These are phyloP conservation scores for Drosophila guanche DNA, from an alignment of 1,140 invertebrate species.

Conservation along the genomic window DNA sequence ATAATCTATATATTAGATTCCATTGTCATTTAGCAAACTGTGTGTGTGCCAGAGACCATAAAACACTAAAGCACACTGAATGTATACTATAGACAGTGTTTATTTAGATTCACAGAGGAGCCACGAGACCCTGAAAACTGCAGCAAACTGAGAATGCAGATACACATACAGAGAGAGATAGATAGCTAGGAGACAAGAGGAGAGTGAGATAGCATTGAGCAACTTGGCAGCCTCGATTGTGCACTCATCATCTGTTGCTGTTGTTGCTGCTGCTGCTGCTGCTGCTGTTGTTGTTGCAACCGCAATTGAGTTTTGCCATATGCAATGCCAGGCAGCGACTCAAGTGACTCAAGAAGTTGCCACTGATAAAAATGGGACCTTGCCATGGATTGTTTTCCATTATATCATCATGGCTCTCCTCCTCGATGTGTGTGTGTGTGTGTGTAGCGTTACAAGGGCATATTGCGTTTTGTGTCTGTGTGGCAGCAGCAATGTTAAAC, in stretches of 20 bases:
- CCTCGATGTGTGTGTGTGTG: too few relatives aligned
- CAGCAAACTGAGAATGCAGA: constrained; percentile 33
- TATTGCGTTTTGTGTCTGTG: too few relatives aligned
- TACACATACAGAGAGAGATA: constrained; percentile 14
- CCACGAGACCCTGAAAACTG: constrained; percentile 68
- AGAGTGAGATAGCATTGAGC: constrained; percentile 52
- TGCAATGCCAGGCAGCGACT: constrained; percentile 65
- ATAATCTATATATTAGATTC: constrained; percentile 25
- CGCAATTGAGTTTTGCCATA: not conserved
- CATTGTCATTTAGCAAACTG: constrained; percentile 14
- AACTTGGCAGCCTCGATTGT: constrained; percentile 65
- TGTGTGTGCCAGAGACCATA: constrained; percentile 25
- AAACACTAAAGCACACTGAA: constrained; percentile 37
- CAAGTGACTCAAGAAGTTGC: constrained; percentile 65
- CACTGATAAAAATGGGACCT: constrained; percentile 28
- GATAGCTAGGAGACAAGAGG: constrained; percentile 13
- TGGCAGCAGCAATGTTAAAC: too few relatives aligned
- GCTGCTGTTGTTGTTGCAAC: constrained; percentile 6
- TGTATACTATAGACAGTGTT: constrained; percentile 51
- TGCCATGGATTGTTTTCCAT: constrained; percentile 8
- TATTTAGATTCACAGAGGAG: constrained; percentile 69
- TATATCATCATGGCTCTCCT: too few relatives aligned
- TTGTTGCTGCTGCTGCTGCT: constrained; percentile 2
- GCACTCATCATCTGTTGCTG: constrained; percentile 48
- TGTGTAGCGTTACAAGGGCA: too few relatives aligned